Base-by-base conservation (phyloP, 1,140 invertebrate genomes). In the Hyles euphorbiae region DNA sequence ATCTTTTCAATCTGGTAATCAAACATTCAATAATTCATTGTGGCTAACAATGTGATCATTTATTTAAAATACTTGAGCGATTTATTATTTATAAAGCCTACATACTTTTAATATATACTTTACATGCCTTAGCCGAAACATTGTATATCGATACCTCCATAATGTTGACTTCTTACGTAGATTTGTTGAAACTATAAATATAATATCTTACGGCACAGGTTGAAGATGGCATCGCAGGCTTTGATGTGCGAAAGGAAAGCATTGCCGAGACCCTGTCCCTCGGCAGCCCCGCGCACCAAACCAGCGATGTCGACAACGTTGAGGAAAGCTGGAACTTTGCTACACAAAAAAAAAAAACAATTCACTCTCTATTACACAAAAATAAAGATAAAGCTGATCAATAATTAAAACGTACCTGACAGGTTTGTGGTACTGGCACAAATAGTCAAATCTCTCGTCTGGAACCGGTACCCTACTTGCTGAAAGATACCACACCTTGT, bases 271-370 rank as follows among this genome's bases (percentile, higher is more conserved):
- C 99, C 99, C 90, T 99, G 97, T 1, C 98, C 99, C 87, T 99
- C 98, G 11, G 97, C 95, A 3, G 98, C 98, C 45, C 98, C 99
- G 80, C 99, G 98, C 3, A 99, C 98, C 54, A 99, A 89, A 5
- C 99, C 99, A 52, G 99, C 99, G 77, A 99, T 99, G 80, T 99
- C 99, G 5, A 98, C 97, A 22, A 99, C 95, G 81, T 98, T 99
- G 51, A 99, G 89, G 85, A 96, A 98, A 0, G 98, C 98, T 33
- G 98, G 98, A 7, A 99, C 97, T 92, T 99, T 98, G 81, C 98
- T 99, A 88, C 52, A 84, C 77, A 69, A 5, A 5, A 50, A 40
- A n/a, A n/a, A 46, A 12, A 34, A 10, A 5, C 22, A 43, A 11
- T 34, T n/a, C 7, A 56, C 2, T 47, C 12, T 8, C 11, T 50